Percentiles rank a stretch among this genome's conserved stretches.
Evolutionary conservation across 2,113 vertebrate species (phyloP).

Genomic region (Arizona elegans): DNA sequence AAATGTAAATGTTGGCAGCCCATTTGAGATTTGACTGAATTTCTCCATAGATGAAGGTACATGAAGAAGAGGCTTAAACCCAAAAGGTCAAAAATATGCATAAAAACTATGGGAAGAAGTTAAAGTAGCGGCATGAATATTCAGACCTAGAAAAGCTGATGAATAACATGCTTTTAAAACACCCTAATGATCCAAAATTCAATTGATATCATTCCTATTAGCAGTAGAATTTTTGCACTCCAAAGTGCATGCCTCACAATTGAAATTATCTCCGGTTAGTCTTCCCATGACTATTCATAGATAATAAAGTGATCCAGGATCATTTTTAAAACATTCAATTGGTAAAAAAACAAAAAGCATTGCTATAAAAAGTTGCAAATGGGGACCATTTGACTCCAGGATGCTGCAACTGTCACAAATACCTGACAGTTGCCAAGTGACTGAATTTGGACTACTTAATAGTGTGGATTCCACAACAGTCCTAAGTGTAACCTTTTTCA

Average conservation of each 20-base stretch:
- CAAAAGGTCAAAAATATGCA: constrained; percentile 29
- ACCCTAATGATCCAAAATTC: not conserved
- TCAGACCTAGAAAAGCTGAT: not conserved
- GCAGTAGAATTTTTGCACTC: not conserved
- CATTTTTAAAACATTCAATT: not conserved
- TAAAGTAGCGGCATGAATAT: not conserved
- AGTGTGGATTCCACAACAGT: not conserved
- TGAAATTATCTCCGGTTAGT: not conserved
- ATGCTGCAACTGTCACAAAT: not conserved
- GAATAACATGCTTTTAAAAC: not conserved
- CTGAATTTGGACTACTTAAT: too few relatives aligned
- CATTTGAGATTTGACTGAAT: not conserved
- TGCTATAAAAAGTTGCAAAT: not conserved
- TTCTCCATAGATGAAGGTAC: not conserved
- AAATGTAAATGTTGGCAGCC: constrained; percentile 60
- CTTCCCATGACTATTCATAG: not conserved
- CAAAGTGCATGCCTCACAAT: not conserved
- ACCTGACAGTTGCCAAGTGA: too few relatives aligned
- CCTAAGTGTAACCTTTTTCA: not conserved
- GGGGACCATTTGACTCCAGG: not conserved
- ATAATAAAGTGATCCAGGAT: not conserved
- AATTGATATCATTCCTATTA: not conserved
- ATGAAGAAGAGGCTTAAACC: constrained; percentile 27
- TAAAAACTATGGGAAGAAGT: not conserved
- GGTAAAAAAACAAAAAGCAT: too few relatives aligned